Percentiles rank a stretch among this genome's conserved stretches.
Conservation (phyloP, 2,888 invertebrate genomes). For the Branchipolynoe longqiensis region DNA sequence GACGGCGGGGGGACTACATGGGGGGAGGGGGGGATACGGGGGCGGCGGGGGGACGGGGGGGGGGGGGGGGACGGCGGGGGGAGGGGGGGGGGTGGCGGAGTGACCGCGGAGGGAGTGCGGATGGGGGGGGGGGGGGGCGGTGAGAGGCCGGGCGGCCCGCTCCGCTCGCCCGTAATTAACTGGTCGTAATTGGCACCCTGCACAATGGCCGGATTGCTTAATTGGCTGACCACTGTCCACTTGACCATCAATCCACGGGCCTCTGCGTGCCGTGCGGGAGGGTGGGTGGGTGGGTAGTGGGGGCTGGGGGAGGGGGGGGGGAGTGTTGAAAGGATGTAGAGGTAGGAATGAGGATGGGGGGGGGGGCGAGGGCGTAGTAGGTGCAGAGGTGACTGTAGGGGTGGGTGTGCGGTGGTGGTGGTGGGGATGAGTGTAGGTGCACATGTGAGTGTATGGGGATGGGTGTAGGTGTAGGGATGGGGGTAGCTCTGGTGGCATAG, state of each 20-base stretch:
- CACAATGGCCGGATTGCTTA: constrained; percentile 31
- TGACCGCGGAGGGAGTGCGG: neutral
- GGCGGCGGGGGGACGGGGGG: neutral
- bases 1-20: neutral
- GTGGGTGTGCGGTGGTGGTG: too few species aligned
- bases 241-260: constrained; percentile 17
- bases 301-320: too few species aligned
- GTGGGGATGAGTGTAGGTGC: too few species aligned
- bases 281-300: neutral
- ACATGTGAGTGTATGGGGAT: too few species aligned
- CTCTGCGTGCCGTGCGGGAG: neutral
- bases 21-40: neutral
- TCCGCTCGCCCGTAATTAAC: constrained; percentile 22
- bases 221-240: constrained; percentile 47
- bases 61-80: neutral
- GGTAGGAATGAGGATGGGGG: too few species aligned
- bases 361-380: too few species aligned
- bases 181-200: constrained; percentile 32
- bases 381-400: too few species aligned
- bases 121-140: neutral
- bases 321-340: too few species aligned
- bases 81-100: neutral
- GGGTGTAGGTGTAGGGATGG: too few species aligned
- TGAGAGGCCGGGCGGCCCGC: neutral
- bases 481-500: too few species aligned